phyloP scores from a whole-genome alignment of 2,113 vertebrate species.

The Noctilio leporinus region DNA sequence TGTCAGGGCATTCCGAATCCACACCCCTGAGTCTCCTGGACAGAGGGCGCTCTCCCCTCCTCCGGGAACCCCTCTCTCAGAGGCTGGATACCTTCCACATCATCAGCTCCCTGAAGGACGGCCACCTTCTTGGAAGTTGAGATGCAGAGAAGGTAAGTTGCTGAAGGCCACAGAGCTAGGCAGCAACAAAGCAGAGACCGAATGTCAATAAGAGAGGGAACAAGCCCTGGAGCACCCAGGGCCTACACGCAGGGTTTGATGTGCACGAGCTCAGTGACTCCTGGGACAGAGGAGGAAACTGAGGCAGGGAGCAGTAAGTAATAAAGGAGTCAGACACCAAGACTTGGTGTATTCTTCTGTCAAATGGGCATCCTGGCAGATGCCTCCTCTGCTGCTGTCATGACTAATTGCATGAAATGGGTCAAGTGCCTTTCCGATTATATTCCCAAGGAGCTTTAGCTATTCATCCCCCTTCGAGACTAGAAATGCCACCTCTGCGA shows the following conservation, averaged over 20 bases:
- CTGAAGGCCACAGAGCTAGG: neutral
- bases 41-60: too few species aligned
- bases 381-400: neutral
- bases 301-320: neutral
- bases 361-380: neutral
- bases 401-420: fast-evolving
- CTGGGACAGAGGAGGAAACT: neutral
- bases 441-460: neutral
- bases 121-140: neutral
- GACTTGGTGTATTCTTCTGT: neutral
- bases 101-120: fast-evolving
- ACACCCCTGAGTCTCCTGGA: fast-evolving
- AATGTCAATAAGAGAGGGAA: neutral
- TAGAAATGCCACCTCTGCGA: fast-evolving
- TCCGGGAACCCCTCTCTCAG: neutral
- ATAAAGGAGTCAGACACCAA: too few species aligned
- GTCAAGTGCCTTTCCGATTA: fast-evolving
- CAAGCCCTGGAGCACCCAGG: fast-evolving
- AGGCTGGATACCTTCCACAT: fast-evolving
- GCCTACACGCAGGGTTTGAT: fast-evolving
- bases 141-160: neutral
- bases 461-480: neutral
- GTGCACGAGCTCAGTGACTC: fast-evolving
- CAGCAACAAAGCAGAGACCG: neutral
- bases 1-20: fast-evolving